These are phyloP conservation scores for Frankliniella fusca DNA, from an alignment of 2,888 invertebrate species.

Conservation along the genomic window DNA sequence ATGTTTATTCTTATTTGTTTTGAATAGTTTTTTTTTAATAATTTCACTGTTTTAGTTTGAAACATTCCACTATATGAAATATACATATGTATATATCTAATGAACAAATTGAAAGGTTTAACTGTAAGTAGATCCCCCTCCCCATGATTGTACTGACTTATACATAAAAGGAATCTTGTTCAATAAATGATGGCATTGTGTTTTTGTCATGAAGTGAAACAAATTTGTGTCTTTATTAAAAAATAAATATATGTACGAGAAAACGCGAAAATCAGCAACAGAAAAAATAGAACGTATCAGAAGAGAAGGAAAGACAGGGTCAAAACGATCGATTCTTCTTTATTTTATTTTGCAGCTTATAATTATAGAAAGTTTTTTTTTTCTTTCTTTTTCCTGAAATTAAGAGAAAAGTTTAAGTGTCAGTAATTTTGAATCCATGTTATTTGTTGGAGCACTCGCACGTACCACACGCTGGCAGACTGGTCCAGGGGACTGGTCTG, in stretches of 20 bases:
- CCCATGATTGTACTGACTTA: slow-evolving; percentile 26
- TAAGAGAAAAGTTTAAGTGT: background rate
- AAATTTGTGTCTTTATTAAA: background rate
- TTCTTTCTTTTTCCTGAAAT: no score
- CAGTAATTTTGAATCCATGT: background rate
- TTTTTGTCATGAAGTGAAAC: slow-evolving; percentile 22
- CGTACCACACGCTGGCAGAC: background rate
- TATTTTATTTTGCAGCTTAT: no score
- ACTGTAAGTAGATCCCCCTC: slow-evolving; percentile 24
- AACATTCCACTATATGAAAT: slow-evolving; percentile 26
- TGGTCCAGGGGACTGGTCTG: background rate
- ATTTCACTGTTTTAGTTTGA: slow-evolving; percentile 26
- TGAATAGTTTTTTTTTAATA: slow-evolving; percentile 24
- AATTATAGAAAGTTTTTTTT: no score
- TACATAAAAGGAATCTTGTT: slow-evolving; percentile 25
- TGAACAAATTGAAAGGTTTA: slow-evolving; percentile 26
- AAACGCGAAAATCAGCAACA: background rate
- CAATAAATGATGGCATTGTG: slow-evolving; percentile 26
- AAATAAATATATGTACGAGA: background rate
- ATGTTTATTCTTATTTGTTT: slow-evolving; percentile 27
- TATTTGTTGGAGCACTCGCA: background rate
- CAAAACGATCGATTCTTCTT: no score
- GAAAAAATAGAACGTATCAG: background rate
- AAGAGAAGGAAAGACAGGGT: no score
- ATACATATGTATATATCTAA: slow-evolving; percentile 27